phyloP scores from a whole-genome alignment of 2,888 invertebrate species.

The Habroteleia sp. region DNA sequence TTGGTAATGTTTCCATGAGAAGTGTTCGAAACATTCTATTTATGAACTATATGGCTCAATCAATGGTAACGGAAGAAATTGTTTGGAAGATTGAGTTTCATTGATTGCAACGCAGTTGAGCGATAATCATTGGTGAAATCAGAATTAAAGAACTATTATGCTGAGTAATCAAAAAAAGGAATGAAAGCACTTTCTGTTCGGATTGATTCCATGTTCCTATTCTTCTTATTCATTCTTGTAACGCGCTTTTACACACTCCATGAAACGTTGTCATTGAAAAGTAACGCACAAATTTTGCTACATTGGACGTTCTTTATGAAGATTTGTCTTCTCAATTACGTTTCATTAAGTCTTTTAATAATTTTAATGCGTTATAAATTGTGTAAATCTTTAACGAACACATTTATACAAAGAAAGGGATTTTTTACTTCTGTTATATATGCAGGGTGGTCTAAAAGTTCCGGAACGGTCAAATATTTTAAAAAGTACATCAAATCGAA shows the following conservation, averaged over 20 bases:
- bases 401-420: too few relatives aligned
- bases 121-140: constrained; percentile 43
- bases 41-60: constrained; percentile 30
- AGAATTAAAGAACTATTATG: constrained; percentile 48
- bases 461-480: too few relatives aligned
- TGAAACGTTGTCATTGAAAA: neutral
- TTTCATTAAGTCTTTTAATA: too few relatives aligned
- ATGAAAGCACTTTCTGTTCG: constrained; percentile 7
- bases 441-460: too few relatives aligned
- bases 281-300: neutral
- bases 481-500: too few relatives aligned
- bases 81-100: constrained; percentile 33
- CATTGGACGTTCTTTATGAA: too few relatives aligned
- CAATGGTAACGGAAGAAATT: constrained; percentile 10
- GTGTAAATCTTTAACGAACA: too few relatives aligned
- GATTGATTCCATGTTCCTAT: constrained; percentile 23
- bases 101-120: constrained; percentile 40
- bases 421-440: too few relatives aligned
- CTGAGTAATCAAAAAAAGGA: constrained; percentile 33
- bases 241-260: constrained; percentile 11
- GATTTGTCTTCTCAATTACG: too few relatives aligned
- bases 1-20: constrained; percentile 6
- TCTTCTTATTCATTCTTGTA: constrained; percentile 14
- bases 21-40: constrained; percentile 7
- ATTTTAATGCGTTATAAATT: too few relatives aligned